phyloP scores from a whole-genome alignment of 2,888 invertebrate genomes.

The Eupithecia subumbrata region DNA sequence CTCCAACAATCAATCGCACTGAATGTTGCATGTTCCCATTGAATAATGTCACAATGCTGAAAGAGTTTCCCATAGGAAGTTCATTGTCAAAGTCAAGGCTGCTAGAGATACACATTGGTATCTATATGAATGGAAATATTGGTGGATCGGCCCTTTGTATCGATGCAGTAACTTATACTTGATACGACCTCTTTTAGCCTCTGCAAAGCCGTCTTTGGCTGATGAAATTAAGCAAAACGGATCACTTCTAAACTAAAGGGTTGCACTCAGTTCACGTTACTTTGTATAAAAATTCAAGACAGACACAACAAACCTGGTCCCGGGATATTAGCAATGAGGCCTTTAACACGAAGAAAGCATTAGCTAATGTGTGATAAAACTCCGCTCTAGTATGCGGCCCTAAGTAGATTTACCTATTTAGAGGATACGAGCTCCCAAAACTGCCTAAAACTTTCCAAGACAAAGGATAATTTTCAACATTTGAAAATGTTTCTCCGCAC shows the following conservation, averaged over 20 bases:
- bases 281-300: neutral
- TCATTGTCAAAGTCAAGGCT: conserved; percentile 28
- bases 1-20: too few relatives aligned
- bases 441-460: neutral
- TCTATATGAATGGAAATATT: neutral
- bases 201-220: neutral
- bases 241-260: neutral
- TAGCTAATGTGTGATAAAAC: neutral
- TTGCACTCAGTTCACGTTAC: neutral
- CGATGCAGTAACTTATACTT: neutral
- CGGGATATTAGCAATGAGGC: neutral
- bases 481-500: neutral
- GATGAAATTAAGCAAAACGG: neutral
- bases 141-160: neutral
- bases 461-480: neutral
- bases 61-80: conserved; percentile 21
- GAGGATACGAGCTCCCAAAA: neutral
- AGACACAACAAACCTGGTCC: neutral
- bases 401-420: neutral
- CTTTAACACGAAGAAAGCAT: neutral
- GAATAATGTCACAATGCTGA: conserved; percentile 16
- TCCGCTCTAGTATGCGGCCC: neutral
- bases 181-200: neutral
- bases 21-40: conserved; percentile 27
- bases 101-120: neutral